phyloP scores from a whole-genome alignment of 2,888 invertebrate species.

The Brachyptera risi region DNA sequence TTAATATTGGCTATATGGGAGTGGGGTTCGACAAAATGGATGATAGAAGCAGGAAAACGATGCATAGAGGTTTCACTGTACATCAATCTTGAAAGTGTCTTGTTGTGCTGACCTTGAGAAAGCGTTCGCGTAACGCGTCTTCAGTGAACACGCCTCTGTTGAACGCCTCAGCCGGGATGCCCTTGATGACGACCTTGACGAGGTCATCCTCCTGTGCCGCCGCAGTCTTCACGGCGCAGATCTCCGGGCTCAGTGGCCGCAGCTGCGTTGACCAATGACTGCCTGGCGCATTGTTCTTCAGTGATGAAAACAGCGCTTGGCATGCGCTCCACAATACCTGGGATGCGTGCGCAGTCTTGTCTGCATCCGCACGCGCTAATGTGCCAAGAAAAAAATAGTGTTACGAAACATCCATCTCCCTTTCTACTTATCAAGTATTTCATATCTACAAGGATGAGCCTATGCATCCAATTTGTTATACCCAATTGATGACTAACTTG shows the following conservation, averaged over 20 bases:
- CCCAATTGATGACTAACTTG: too few relatives aligned
- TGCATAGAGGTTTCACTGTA: too few relatives aligned
- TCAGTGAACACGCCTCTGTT: slow-evolving; percentile 85
- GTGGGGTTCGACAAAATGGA: too few relatives aligned
- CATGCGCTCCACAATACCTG: slow-evolving; percentile 94
- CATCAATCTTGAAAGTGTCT: too few relatives aligned
- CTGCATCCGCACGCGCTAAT: slow-evolving; percentile 62
- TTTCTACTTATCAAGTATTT: too few relatives aligned
- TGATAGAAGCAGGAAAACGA: too few relatives aligned
- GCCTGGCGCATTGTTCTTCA: slow-evolving; percentile 59
- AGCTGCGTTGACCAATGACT: slow-evolving; percentile 50
- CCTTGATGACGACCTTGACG: slow-evolving; percentile 69
- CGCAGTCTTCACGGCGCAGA: slow-evolving; percentile 68
- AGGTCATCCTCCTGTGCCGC: slow-evolving; percentile 74
- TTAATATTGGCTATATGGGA: too few relatives aligned
- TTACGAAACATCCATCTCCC: too few relatives aligned
- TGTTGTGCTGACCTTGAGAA: slow-evolving; percentile 69
- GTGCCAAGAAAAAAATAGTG: too few relatives aligned
- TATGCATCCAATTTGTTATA: too few relatives aligned
- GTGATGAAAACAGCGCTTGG: slow-evolving; percentile 75
- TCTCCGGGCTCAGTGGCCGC: slow-evolving; percentile 62
- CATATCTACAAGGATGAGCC: too few relatives aligned
- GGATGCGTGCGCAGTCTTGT: slow-evolving; percentile 70
- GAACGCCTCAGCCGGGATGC: slow-evolving; percentile 72
- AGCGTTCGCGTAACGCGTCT: slow-evolving; percentile 77